These are phyloP conservation scores for Orius laevigatus DNA, from an alignment of 1,140 invertebrate genomes.

Conservation along the genomic window DNA sequence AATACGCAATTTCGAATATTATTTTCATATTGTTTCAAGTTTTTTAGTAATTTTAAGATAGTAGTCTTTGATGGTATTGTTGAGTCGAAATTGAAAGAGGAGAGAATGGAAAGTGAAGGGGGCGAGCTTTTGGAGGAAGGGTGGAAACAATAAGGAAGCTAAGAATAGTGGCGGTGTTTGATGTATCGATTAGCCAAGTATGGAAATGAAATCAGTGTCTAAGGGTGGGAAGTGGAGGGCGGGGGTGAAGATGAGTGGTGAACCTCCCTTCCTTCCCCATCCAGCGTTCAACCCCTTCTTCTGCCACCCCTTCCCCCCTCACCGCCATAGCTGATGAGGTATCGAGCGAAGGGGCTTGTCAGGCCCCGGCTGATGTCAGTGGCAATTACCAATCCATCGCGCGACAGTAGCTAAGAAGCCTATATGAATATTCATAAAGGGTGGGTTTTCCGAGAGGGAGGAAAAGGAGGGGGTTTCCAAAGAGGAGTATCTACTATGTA, in stretches of 20 bases:
- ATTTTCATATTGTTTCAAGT: too few species aligned
- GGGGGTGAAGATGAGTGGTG: too few species aligned
- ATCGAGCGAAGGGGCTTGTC: not conserved
- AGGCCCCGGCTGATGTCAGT: conserved; percentile 15
- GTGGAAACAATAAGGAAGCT: conserved; percentile 8
- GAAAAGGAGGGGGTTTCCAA: conserved; percentile 6
- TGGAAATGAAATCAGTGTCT: conserved; percentile 9
- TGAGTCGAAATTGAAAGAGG: too few species aligned
- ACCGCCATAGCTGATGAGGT: not conserved
- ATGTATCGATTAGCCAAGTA: conserved; percentile 10
- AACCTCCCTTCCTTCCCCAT: too few species aligned
- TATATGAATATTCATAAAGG: conserved; percentile 17
- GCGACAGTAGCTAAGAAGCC: conserved; percentile 17
- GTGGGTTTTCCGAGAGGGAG: not conserved
- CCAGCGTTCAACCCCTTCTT: too few species aligned
- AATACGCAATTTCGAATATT: too few species aligned
- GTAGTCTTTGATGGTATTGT: too few species aligned
- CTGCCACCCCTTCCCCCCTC: too few species aligned
- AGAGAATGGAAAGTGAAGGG: too few species aligned
- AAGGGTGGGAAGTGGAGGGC: not conserved
- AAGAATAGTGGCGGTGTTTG: conserved; percentile 11
- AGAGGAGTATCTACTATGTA: conserved; percentile 9
- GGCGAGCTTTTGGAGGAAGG: not conserved
- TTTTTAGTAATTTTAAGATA: too few species aligned
- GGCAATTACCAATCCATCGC: conserved; percentile 18